Percentiles rank a stretch among this genome's conserved stretches.
Evolutionary conservation across 2,113 vertebrate species (phyloP).

Genomic region (Urocolius indicus): DNA sequence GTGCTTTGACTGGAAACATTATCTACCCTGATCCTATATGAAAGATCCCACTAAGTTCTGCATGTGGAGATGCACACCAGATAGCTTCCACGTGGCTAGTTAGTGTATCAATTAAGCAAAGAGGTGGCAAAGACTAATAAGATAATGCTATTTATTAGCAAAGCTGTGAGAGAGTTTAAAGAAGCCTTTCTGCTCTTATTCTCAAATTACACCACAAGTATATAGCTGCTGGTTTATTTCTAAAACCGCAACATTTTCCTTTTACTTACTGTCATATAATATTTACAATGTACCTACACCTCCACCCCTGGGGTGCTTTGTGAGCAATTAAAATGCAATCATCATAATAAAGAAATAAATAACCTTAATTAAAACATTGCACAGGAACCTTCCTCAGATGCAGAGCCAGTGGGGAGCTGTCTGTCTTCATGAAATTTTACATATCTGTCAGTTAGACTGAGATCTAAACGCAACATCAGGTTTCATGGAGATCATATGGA

Average conservation of each 20-base stretch:
- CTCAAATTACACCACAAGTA: background rate
- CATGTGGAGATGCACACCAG: background rate
- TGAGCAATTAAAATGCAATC: conserved; percentile 69
- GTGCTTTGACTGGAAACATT: background rate
- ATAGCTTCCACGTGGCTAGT: background rate
- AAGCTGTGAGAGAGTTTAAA: background rate
- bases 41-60: background rate
- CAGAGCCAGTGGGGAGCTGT: conserved; percentile 58
- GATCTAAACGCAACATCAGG: background rate
- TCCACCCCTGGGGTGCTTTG: conserved; percentile 36
- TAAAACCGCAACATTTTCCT: background rate
- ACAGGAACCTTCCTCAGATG: conserved; percentile 48
- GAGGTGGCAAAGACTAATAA: background rate
- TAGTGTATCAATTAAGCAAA: background rate
- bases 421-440: conserved; percentile 62
- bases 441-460: conserved; percentile 46
- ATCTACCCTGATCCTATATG: background rate
- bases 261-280: conserved; percentile 1
- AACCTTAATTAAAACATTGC: conserved; percentile 75
- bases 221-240: background rate
- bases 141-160: background rate
- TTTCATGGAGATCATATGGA: conserved; percentile 4
- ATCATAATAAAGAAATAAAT: conserved; percentile 74
- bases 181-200: conserved; percentile 1
- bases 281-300: conserved; percentile 43